Conservation (phyloP, 2,797 vertebrate species). For the Malurus splendens region DNA sequence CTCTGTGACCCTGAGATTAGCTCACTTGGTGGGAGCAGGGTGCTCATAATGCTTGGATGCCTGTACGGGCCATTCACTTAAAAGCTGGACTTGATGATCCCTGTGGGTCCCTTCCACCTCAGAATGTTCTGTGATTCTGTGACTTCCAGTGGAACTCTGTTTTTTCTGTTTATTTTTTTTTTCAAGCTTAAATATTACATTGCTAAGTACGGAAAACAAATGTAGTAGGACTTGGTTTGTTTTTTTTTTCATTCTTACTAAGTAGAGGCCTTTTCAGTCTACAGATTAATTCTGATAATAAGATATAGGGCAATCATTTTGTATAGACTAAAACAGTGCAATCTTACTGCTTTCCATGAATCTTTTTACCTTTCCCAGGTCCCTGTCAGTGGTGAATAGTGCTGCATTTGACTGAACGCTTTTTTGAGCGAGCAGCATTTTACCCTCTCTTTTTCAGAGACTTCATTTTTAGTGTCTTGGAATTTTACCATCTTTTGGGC, state of each 20-base stretch:
- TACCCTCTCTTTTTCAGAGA: neutral
- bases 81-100: neutral
- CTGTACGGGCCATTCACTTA: neutral
- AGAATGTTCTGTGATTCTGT: neutral
- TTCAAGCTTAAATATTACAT: neutral
- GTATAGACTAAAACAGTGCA: neutral
- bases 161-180: neutral
- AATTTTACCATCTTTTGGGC: neutral
- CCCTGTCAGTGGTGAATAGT: neutral
- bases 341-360: neutral
- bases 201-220: slow-evolving; percentile 4
- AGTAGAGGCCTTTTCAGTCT: neutral
- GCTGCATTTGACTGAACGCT: neutral
- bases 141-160: neutral
- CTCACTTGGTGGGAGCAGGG: neutral
- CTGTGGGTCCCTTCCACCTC: neutral
- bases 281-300: neutral
- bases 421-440: neutral
- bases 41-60: neutral
- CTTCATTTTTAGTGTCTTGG: neutral
- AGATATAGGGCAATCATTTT: neutral
- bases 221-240: neutral
- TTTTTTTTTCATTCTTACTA: neutral
- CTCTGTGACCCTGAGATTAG: neutral
- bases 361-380: neutral